Percentiles rank a stretch among this genome's conserved stretches.
Evolutionary conservation across 1,140 invertebrate genomes (phyloP).

Genomic region (Drosophila kohkoa): DNA sequence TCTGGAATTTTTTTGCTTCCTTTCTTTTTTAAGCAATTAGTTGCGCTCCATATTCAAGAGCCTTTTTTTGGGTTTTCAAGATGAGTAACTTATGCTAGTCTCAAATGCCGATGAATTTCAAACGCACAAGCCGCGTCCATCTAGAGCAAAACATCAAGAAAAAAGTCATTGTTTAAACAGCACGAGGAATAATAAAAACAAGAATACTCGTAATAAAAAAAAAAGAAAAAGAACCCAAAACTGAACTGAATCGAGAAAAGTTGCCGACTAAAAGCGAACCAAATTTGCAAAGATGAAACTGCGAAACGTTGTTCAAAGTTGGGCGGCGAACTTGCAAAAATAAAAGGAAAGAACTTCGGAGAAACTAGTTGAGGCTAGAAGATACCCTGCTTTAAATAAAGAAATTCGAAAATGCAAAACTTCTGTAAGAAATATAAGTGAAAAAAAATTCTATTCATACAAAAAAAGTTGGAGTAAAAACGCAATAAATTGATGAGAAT

Average conservation of each 20-base stretch:
- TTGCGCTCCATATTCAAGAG: conserved; percentile 53
- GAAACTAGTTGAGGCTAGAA: no score
- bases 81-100: conserved; percentile 21
- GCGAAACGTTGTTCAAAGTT: conserved; percentile 57
- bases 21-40: conserved; percentile 51
- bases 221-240: conserved; percentile 30
- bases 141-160: conserved; percentile 5
- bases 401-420: no score
- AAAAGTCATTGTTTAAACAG: conserved; percentile 63
- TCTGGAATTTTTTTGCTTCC: conserved; percentile 28
- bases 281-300: conserved; percentile 39
- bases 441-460: no score
- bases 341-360: conserved; percentile 8
- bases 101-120: conserved; percentile 49
- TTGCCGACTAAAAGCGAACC: conserved; percentile 24
- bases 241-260: conserved; percentile 57
- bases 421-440: no score
- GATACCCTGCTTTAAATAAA: background rate
- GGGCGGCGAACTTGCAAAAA: conserved; percentile 64
- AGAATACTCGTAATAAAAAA: conserved; percentile 10
- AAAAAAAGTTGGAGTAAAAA: no score
- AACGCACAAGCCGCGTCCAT: conserved; percentile 51
- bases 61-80: conserved; percentile 22
- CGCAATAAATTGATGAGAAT: background rate
- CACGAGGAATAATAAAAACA: conserved; percentile 46